Evolutionary conservation across 2,888 invertebrate genomes (phyloP).

Genomic region (Torymus aiolomorphi): DNA sequence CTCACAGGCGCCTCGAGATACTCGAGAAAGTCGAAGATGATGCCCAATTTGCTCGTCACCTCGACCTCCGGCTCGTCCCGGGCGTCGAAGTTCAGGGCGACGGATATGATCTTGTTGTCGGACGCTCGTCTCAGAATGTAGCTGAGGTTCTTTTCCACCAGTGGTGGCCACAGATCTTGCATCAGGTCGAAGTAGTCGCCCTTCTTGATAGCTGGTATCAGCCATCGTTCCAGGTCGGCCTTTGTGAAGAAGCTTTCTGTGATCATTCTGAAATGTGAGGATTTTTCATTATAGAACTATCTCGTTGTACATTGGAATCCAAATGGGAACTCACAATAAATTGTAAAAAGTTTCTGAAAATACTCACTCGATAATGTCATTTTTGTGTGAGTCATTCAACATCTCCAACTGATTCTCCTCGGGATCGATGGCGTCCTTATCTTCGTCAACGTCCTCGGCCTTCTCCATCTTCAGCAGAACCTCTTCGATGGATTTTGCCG

Average conservation of each 20-base stretch:
- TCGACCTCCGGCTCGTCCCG: slow-evolving; percentile 87
- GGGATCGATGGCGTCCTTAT: slow-evolving; percentile 64
- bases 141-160: slow-evolving; percentile 85
- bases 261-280: slow-evolving; percentile 81
- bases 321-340: too few relatives aligned
- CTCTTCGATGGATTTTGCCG: slow-evolving; percentile 83
- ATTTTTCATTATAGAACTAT: slow-evolving; percentile 40
- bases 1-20: slow-evolving; percentile 85
- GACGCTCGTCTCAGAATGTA: slow-evolving; percentile 81
- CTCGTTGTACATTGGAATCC: too few relatives aligned
- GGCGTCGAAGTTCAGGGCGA: slow-evolving; percentile 88
- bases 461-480: slow-evolving; percentile 80
- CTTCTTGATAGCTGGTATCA: slow-evolving; percentile 82
- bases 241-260: slow-evolving; percentile 90
- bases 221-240: slow-evolving; percentile 89
- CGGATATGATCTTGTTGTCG: slow-evolving; percentile 80
- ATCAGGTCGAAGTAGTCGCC: slow-evolving; percentile 84
- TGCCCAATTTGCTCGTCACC: slow-evolving; percentile 81
- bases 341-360: slow-evolving; percentile 2
- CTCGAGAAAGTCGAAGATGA: slow-evolving; percentile 88
- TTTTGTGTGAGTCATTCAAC: slow-evolving; percentile 81
- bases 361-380: slow-evolving; percentile 84
- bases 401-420: slow-evolving; percentile 77
- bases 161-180: slow-evolving; percentile 82
- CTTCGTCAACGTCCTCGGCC: slow-evolving; percentile 65